phyloP scores from a whole-genome alignment of 1,140 invertebrate species.

The Stenopsyche tienmushanensis region DNA sequence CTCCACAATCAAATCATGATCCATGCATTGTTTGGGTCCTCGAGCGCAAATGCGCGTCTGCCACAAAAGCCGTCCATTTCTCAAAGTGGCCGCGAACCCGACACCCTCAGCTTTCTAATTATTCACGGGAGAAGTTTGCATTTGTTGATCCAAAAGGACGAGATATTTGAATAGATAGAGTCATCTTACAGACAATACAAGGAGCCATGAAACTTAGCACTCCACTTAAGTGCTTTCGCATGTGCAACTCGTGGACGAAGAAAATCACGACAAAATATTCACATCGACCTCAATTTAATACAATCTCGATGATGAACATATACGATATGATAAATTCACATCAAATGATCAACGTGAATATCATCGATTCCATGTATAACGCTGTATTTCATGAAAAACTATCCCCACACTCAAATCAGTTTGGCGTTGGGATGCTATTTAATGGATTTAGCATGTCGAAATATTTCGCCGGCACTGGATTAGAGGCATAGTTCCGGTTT shows the following conservation, averaged over 20 bases:
- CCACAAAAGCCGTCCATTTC: slow-evolving; percentile 25
- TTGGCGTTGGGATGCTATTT: no score
- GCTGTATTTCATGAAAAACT: no score
- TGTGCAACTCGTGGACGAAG: slow-evolving; percentile 4
- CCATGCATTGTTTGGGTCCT: not conserved
- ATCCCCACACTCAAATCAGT: no score
- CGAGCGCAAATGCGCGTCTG: not conserved
- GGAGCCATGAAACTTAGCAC: slow-evolving; percentile 40
- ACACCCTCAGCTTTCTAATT: slow-evolving; percentile 22
- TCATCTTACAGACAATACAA: slow-evolving; percentile 39
- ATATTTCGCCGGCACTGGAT: slow-evolving; percentile 21
- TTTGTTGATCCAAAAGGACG: slow-evolving; percentile 30
- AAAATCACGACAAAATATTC: not conserved
- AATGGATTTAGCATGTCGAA: no score
- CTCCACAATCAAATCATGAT: slow-evolving; percentile 2
- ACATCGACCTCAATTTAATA: not conserved
- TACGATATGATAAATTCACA: no score
- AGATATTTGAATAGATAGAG: slow-evolving; percentile 40
- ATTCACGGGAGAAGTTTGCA: slow-evolving; percentile 27
- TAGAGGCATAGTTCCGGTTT: slow-evolving; percentile 25
- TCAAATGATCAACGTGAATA: no score
- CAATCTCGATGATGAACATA: not conserved
- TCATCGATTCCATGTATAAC: no score
- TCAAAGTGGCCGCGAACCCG: not conserved
- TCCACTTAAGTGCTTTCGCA: slow-evolving; percentile 33